phyloP scores from a whole-genome alignment of 2,888 invertebrate genomes.

The Eristalinus aeneus region DNA sequence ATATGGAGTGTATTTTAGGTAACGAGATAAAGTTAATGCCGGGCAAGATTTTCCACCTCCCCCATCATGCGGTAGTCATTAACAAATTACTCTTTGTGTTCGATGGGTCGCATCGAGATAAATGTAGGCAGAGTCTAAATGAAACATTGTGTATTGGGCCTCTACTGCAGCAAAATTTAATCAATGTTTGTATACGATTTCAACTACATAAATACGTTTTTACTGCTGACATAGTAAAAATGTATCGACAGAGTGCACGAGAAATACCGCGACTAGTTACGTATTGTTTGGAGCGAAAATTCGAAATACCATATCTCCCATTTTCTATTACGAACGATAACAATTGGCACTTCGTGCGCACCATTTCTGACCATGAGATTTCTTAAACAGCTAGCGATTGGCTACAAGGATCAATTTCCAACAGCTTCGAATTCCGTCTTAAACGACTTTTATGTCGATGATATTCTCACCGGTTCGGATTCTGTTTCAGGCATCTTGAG shows the following conservation, averaged over 20 bases:
- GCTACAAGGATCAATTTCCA: slow-evolving; percentile 21
- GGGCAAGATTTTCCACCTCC: slow-evolving; percentile 12
- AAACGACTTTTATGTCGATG: slow-evolving; percentile 59
- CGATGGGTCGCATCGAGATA: slow-evolving; percentile 36
- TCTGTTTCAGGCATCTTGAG: too few species aligned
- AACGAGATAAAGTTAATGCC: not conserved
- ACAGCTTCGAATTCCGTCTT: slow-evolving; percentile 35
- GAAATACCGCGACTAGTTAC: slow-evolving; percentile 57
- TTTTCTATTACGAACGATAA: not conserved
- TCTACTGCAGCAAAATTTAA: slow-evolving; percentile 45
- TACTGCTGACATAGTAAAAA: slow-evolving; percentile 23
- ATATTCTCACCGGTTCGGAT: too few species aligned
- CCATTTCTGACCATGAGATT: not conserved
- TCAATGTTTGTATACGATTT: slow-evolving; percentile 58
- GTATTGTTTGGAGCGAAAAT: slow-evolving; percentile 62
- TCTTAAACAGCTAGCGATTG: slow-evolving; percentile 30
- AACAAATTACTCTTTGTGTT: slow-evolving; percentile 44
- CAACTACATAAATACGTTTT: too few species aligned
- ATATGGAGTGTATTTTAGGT: not conserved
- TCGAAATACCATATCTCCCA: slow-evolving; percentile 9
- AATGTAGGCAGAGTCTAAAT: slow-evolving; percentile 8
- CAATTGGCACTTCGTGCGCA: not conserved
- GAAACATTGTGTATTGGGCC: slow-evolving; percentile 34
- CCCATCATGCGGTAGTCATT: too few species aligned
- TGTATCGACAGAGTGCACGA: slow-evolving; percentile 61